Evolutionary conservation across 2,888 invertebrate genomes (phyloP), one percentile per base, ranked within the genome.

Genomic region (Lamellibrachia satsuma): DNA sequence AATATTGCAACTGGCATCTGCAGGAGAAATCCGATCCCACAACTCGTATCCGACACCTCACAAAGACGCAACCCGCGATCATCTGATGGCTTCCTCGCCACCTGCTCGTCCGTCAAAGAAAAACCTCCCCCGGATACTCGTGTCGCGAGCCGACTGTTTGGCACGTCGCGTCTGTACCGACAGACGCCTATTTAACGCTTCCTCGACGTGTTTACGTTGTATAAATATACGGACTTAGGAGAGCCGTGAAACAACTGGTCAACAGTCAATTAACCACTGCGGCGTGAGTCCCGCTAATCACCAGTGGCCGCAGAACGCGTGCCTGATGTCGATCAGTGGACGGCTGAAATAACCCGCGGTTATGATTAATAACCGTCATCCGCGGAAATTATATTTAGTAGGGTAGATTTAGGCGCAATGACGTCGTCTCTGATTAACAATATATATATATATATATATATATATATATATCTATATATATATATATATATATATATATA

Each of bases 161-260:
- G 55, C 8, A 9, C 9, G 9, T 55, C 8, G 55, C 55, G 7
- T 55, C 55, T 55, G 55, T 9, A 9, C 8, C 55, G 55, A 9
- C 75, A 75, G 22, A n/a, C 75, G 75, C 22, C 15, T 75, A 22
- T n/a, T 75, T 75, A 75, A 75, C 75, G 75, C 75, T 75, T 22
- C 75, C 75, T 22, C 75, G 22, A 2, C 22, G 6, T 75, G 75
- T 22, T 75, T 75, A 75, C 75, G 6, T 3, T 4, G 22, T 22
- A 75, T 75, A 75, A 75, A 75, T 75, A 75, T 15, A 75, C 22
- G 75, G 75, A 75, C 75, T 75, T 75, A 75, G 75, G 75, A 55
- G 55, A 75, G 75, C 75, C 75, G 75, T 75, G 75, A 75, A 75
- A 75, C 75, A 75, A 75, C 75, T 75, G 75, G 75, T 75, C 75